Evolutionary conservation across 2,797 vertebrate genomes (phyloP).

Genomic region (Acanthurus tractus): DNA sequence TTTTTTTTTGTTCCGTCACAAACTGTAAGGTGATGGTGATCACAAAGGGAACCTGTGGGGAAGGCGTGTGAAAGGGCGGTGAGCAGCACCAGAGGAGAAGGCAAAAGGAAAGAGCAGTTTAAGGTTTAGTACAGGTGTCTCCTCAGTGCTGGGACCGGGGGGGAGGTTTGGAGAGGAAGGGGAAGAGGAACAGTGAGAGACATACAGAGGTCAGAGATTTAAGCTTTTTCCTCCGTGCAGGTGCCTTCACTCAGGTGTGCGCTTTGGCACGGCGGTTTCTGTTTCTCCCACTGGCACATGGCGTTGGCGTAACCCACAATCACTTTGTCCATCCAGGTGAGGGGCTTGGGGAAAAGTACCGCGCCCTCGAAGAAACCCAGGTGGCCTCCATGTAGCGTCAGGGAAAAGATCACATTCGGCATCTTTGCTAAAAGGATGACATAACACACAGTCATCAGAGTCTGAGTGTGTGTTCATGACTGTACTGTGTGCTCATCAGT

Average conservation of each 20-base stretch:
- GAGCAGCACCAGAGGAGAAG: slow-evolving; percentile 73
- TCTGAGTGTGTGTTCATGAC: too few relatives aligned
- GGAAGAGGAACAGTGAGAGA: slow-evolving; percentile 10
- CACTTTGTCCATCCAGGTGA: slow-evolving; percentile 99
- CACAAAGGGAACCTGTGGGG: slow-evolving; percentile 56
- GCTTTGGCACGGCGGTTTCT: slow-evolving; percentile 93
- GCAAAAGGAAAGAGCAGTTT: slow-evolving; percentile 68
- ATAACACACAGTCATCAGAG: slow-evolving; percentile 32
- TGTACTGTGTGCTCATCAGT: not conserved
- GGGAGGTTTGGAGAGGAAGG: not conserved
- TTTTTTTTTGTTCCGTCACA: slow-evolving; percentile 45
- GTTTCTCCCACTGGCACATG: slow-evolving; percentile 96
- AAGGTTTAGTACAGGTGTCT: slow-evolving; percentile 61
- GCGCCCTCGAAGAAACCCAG: slow-evolving; percentile 98
- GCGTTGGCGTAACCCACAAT: slow-evolving; percentile 94
- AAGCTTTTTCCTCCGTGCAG: slow-evolving; percentile 83
- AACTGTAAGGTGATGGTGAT: slow-evolving; percentile 69
- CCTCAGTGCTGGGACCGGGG: slow-evolving; percentile 55
- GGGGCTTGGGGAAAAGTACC: slow-evolving; percentile 94
- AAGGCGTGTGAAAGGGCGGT: slow-evolving; percentile 20
- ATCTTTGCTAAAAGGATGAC: slow-evolving; percentile 74
- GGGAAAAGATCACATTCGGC: slow-evolving; percentile 91
- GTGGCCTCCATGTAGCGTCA: slow-evolving; percentile 96
- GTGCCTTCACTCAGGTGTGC: slow-evolving; percentile 80
- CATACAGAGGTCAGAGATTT: slow-evolving; percentile 45